Percentiles rank a stretch among this genome's conserved stretches.
phyloP scores from a whole-genome alignment of 2,797 vertebrate species.

The Muscicapa striata region DNA sequence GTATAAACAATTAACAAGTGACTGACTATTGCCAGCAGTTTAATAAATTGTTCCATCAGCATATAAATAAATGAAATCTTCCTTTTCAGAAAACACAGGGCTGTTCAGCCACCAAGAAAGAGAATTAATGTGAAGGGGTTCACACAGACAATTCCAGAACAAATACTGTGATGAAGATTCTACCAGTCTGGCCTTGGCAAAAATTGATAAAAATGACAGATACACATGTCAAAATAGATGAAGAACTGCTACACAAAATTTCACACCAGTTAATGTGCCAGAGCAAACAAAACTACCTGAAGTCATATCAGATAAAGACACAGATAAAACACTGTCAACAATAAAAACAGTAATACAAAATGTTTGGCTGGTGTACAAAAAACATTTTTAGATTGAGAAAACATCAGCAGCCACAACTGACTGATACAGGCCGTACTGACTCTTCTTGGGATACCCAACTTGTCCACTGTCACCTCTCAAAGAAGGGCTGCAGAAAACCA shows the following conservation, averaged over 20 bases:
- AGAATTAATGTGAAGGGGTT: background rate
- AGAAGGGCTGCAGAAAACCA: background rate
- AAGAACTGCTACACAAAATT: constrained; percentile 50
- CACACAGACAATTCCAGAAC: constrained; percentile 1
- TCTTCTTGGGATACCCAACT: background rate
- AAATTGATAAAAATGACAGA: constrained; percentile 64
- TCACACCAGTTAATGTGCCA: constrained; percentile 50
- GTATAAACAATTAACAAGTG: background rate
- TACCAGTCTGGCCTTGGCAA: background rate
- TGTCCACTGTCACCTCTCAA: background rate
- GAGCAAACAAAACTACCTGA: constrained; percentile 52
- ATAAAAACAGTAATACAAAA: constrained; percentile 50
- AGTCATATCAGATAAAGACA: constrained; percentile 47
- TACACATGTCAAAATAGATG: constrained; percentile 49
- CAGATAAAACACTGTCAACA: constrained; percentile 60
- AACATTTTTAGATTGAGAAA: background rate
- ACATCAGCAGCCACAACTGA: background rate
- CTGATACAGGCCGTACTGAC: background rate
- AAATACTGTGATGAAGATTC: constrained; percentile 36
- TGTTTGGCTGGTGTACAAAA: constrained; percentile 26
- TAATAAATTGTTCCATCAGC: background rate
- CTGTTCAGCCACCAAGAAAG: background rate
- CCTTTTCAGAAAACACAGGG: background rate
- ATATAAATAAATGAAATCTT: background rate
- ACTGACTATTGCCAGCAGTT: background rate